Percentiles rank a stretch among this genome's conserved stretches.
Evolutionary conservation across 2,888 invertebrate genomes (phyloP).

Genomic region (Pemphredon lugubris): DNA sequence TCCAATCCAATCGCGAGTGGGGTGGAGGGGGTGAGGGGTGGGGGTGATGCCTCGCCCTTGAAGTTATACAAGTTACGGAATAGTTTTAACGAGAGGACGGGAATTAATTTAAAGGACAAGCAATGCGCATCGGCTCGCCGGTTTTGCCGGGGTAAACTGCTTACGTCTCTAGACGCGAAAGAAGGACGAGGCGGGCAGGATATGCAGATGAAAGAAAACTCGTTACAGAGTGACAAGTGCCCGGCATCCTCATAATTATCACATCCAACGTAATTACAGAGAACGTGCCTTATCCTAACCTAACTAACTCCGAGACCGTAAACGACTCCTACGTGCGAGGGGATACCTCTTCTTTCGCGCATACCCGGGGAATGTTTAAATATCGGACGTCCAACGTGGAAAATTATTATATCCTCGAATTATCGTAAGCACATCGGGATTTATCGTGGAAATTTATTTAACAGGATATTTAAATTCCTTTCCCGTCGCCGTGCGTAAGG

Average conservation of each 20-base stretch:
- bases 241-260: constrained; percentile 67
- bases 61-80: too few relatives aligned
- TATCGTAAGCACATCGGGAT: too few relatives aligned
- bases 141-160: constrained; percentile 53
- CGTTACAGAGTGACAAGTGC: constrained; percentile 68
- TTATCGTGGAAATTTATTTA: too few relatives aligned
- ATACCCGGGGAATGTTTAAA: constrained; percentile 48
- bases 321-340: constrained; percentile 53
- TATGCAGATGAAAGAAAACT: constrained; percentile 69
- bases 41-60: too few relatives aligned
- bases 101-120: constrained; percentile 60
- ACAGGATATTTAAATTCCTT: too few relatives aligned
- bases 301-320: constrained; percentile 59
- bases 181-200: constrained; percentile 46
- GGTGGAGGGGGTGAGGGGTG: too few relatives aligned
- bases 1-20: too few relatives aligned
- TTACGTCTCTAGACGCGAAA: constrained; percentile 50
- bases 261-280: constrained; percentile 68
- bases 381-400: constrained; percentile 22
- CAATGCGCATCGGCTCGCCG: constrained; percentile 46
- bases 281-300: constrained; percentile 70
- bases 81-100: constrained; percentile 44
- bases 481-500: too few relatives aligned
- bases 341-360: constrained; percentile 48
- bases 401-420: neutral